Conservation (phyloP, 2,888 invertebrate genomes). For the Carabus problematicus region DNA sequence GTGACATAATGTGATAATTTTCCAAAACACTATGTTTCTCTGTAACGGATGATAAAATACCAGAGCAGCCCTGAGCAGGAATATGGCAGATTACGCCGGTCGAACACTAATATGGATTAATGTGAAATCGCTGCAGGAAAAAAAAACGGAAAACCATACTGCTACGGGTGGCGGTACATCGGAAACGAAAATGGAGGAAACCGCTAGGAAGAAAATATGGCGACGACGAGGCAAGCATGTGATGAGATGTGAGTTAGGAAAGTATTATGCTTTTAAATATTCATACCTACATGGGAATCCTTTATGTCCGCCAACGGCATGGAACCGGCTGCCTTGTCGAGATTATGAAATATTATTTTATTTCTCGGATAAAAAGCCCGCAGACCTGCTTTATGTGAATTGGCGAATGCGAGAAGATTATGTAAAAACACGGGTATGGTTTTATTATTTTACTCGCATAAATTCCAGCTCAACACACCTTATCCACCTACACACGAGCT, state of each 20-base stretch:
- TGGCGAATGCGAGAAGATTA: constrained; percentile 14
- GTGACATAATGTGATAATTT: too few relatives aligned
- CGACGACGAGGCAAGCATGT: background rate
- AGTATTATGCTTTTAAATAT: constrained; percentile 26
- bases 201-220: too few relatives aligned
- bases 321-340: constrained; percentile 2
- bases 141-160: too few relatives aligned
- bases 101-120: too few relatives aligned
- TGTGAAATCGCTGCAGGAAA: too few relatives aligned
- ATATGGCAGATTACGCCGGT: too few relatives aligned
- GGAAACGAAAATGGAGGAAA: too few relatives aligned
- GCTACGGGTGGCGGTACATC: too few relatives aligned
- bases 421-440: constrained; percentile 12
- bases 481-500: background rate
- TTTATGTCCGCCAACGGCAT: constrained; percentile 12
- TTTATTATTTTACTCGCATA: constrained; percentile 17
- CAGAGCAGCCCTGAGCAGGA: too few relatives aligned
- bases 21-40: too few relatives aligned
- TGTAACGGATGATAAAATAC: too few relatives aligned
- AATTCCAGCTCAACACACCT: background rate
- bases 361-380: constrained; percentile 20
- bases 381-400: constrained; percentile 4
- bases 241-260: constrained; percentile 8
- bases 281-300: constrained; percentile 27
- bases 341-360: constrained; percentile 32